phyloP scores from a whole-genome alignment of 1,140 invertebrate genomes.

The Plodia interpunctella region DNA sequence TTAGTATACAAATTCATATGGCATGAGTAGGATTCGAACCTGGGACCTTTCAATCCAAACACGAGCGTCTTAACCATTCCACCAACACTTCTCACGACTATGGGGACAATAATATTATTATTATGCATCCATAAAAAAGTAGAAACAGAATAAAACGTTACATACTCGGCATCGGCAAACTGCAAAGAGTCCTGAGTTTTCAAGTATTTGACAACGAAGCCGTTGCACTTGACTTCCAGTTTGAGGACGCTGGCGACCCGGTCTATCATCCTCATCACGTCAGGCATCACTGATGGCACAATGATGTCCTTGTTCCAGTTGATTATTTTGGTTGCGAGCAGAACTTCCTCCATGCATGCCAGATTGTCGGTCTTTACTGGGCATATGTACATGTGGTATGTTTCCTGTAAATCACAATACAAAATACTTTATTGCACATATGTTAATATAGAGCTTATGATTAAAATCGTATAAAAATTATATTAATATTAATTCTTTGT shows the following conservation, averaged over 20 bases:
- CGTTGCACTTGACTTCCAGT: slow-evolving; percentile 16
- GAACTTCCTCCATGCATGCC: slow-evolving; percentile 25
- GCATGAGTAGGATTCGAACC: no score
- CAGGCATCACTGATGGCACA: slow-evolving; percentile 22
- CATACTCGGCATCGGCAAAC: neutral
- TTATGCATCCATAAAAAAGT: no score
- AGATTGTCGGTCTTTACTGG: slow-evolving; percentile 23
- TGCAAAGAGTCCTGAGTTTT: neutral
- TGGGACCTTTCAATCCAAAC: no score
- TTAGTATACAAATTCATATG: no score
- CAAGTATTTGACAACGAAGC: neutral
- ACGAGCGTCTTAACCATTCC: no score
- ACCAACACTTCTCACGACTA: no score
- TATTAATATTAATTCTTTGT: no score
- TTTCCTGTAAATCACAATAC: slow-evolving; percentile 27
- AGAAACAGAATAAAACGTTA: no score
- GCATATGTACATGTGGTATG: slow-evolving; percentile 28
- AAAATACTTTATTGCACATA: no score
- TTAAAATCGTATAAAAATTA: no score
- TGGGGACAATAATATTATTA: no score
- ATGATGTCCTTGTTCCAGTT: slow-evolving; percentile 28
- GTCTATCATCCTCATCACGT: slow-evolving; percentile 9
- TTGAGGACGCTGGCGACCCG: neutral
- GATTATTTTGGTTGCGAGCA: slow-evolving; percentile 27
- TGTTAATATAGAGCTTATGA: no score